Evolutionary conservation across 2,113 vertebrate species (phyloP), one percentile per base, ranked within the genome.

Genomic region (Poecile atricapillus): DNA sequence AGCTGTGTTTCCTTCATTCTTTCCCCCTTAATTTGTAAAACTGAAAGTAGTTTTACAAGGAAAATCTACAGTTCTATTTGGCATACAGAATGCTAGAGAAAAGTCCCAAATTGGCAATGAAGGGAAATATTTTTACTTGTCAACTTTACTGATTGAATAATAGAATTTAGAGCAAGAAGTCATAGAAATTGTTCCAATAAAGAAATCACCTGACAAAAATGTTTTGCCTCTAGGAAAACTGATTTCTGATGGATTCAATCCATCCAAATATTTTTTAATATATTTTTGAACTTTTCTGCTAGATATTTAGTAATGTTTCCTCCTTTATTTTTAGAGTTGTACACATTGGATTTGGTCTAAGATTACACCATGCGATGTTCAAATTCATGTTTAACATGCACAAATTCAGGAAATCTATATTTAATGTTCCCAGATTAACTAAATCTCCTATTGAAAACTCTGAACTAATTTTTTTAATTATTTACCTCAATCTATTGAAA

Each of bases 81-180:
- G 63, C 77, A 64, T 52, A 22, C 22, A 80, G 65, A 92, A 68
- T 28, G 30, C 19, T 70, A 58, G 44, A 82, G 41, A 79, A 84
- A 94, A 93, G 30, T 83, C 65, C 47, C 83, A 71, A 96, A 87
- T 11, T 93, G 58, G 53, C 88, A 95, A 82, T 7, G 12, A 90
- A 93, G 41, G 49, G 28, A 80, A 82, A 79, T 90, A 91, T 95
- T 94, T 96, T 70, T 80, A 49, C 90, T 87, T 89, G 77, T 92
- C 86, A 78, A 20, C 21, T 90, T 46, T 69, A 75, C 52, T 76
- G 49, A 88, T 6, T 90, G 89, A 95, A 59, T 79, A 95, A 92
- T 70, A 78, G 44, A 92, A 94, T 80, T 93, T 56, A 87, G 35
- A 92, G 27, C 67, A 81, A 82, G 39, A 96, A 96, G 43, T 87